Evolutionary conservation across 2,888 invertebrate genomes (phyloP), one percentile per base, ranked within the genome.

Genomic region (Gastrophysa polygoni): DNA sequence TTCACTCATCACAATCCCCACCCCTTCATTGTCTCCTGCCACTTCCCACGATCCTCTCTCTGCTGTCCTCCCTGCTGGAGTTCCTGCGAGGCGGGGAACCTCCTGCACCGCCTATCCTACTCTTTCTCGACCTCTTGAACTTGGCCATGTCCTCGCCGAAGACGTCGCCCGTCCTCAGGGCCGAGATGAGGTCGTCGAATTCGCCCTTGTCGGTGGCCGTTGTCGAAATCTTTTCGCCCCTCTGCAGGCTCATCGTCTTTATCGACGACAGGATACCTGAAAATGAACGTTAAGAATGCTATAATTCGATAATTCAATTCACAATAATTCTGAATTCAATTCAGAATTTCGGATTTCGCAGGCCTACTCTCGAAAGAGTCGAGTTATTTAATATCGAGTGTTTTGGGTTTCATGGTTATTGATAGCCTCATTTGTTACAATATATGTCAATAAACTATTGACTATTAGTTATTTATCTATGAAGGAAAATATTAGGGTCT

Each of bases 131-230:
- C 58, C 92, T 83, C 73, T 92, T 91, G 77, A 96, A 93, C 82
- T 96, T 96, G 57, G 95, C 95, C 75, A 96, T 93, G 78, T 96
- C 96, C 77, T 96, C 96, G 0, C 96, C 95, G 77, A 96, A 97
- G 0, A 96, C 96, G 76, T 96, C 96, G 0, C 97, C 97, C 0
- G 97, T 96, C 63, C 96, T 83, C 55, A 97, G 81, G 0, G 97
- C 97, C 0, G 96, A 96, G 78, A 97, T 97, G 71, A 97, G 85
- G 82, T 97, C 97, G 77, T 97, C 97, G 81, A 97, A 97, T 82
- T 97, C 97, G 7, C 96, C 95, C 76, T 94, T 90, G 60, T 85
- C 89, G 61, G 80, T 48, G n/a, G 54, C 11, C 24, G 16, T 21
- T 8, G 38, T 57, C 28, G 29, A 62, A 24, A 32, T 65, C 47